phyloP scores from a whole-genome alignment of 64 coral and sea anemone genomes.

The Porites australiensis region DNA sequence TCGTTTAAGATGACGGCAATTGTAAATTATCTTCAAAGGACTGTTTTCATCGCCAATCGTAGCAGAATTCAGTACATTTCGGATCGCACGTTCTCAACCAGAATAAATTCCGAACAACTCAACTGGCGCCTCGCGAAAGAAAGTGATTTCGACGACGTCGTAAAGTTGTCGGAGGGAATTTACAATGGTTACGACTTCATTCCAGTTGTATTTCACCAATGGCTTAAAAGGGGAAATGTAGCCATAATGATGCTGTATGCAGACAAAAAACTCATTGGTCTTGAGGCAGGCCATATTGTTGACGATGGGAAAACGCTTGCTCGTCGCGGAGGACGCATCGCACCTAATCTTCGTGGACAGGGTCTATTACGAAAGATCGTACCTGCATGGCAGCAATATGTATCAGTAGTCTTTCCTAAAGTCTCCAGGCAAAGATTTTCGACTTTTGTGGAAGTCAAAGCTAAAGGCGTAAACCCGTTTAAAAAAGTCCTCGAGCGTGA shows the following conservation, averaged over 20 bases:
- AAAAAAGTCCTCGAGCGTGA: too few species aligned
- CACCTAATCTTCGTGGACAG: not conserved
- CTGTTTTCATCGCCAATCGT: too few species aligned
- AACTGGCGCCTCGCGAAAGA: constrained; percentile 13
- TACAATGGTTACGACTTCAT: constrained; percentile 61
- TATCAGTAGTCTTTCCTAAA: too few species aligned
- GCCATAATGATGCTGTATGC: constrained; percentile 24
- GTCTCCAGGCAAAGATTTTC: too few species aligned
- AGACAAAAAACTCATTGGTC: not conserved
- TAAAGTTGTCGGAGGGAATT: constrained; percentile 57
- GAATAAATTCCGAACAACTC: not conserved
- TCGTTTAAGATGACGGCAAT: too few species aligned
- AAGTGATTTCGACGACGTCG: constrained; percentile 38
- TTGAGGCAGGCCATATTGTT: not conserved
- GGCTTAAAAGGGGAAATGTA: constrained; percentile 36
- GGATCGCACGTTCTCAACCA: too few species aligned
- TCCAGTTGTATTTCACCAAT: constrained; percentile 30
- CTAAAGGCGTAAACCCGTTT: too few species aligned
- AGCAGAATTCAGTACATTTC: too few species aligned
- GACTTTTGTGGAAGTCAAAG: too few species aligned
- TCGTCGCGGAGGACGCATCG: not conserved
- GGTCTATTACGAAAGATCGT: not conserved
- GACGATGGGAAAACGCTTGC: not conserved
- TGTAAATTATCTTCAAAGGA: too few species aligned
- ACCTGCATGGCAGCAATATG: not conserved